Evolutionary conservation across 2,888 invertebrate species (phyloP).

Genomic region (Deilephila porcellus): DNA sequence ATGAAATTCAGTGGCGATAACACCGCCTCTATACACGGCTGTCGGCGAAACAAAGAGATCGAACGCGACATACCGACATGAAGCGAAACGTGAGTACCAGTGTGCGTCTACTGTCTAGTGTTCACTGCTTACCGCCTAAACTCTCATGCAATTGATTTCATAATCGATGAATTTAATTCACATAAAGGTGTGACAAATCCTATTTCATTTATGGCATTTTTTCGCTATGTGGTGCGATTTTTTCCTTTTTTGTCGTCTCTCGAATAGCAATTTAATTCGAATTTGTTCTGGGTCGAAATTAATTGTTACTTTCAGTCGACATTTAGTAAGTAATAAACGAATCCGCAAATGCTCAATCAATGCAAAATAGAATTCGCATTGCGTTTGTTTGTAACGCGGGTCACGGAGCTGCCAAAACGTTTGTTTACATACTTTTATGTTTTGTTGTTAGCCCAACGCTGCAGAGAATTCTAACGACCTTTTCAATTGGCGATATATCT

Average conservation of each 20-base stretch:
- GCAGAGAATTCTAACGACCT: slow-evolving; percentile 32
- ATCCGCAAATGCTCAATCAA: neutral
- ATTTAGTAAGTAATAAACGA: neutral
- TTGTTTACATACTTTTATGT: slow-evolving; percentile 58
- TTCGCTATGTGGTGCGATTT: neutral
- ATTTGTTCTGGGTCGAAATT: neutral
- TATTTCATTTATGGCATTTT: neutral
- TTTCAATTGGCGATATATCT: slow-evolving; percentile 27
- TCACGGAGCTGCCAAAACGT: slow-evolving; percentile 61
- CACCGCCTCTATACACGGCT: slow-evolving; percentile 38
- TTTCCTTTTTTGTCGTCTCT: neutral
- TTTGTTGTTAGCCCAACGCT: slow-evolving; percentile 28
- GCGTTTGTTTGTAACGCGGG: slow-evolving; percentile 57
- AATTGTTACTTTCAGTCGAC: neutral
- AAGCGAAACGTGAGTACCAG: slow-evolving; percentile 80
- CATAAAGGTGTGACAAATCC: neutral
- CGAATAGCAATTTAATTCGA: neutral
- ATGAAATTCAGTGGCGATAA: slow-evolving; percentile 58
- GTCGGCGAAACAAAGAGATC: slow-evolving; percentile 19
- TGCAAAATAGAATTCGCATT: slow-evolving; percentile 53
- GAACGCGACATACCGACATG: slow-evolving; percentile 55
- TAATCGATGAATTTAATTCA: neutral
- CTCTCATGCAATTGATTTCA: neutral
- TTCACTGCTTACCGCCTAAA: neutral
- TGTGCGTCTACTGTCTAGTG: slow-evolving; percentile 30